These are phyloP conservation scores for Eunapius fragilis DNA, from an alignment of 37 sponge, comb jelly and placozoan genomes.

Conservation along the genomic window DNA sequence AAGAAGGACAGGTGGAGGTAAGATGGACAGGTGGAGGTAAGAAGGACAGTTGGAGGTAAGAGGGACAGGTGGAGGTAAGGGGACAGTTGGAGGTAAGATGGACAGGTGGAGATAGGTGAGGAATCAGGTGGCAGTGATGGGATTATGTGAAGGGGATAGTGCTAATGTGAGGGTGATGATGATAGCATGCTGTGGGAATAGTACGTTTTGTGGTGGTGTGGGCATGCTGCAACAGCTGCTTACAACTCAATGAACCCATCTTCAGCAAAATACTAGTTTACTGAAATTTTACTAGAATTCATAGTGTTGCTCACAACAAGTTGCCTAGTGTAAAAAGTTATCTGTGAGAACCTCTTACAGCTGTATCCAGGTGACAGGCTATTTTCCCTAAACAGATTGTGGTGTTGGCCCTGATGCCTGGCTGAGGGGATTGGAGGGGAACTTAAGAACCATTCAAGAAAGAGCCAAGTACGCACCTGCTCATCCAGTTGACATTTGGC, in stretches of 20 bases:
- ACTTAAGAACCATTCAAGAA: background rate
- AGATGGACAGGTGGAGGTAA: background rate
- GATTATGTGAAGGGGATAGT: background rate
- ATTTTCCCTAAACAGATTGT: slow-evolving; percentile 93
- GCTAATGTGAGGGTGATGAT: background rate
- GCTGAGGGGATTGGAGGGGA: slow-evolving; percentile 23
- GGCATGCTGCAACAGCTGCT: no score
- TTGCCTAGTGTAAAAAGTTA: no score
- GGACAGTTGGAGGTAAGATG: background rate
- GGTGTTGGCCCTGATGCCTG: slow-evolving; percentile 87
- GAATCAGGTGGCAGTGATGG: background rate
- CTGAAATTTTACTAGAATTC: no score
- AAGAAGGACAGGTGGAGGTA: background rate
- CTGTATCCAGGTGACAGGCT: slow-evolving; percentile 61
- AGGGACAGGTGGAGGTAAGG: background rate
- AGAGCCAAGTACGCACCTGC: slow-evolving; percentile 8
- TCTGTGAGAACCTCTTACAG: slow-evolving; percentile 23
- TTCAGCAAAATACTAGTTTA: no score
- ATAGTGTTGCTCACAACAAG: no score
- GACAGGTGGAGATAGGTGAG: background rate
- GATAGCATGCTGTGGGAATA: background rate
- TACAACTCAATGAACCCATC: no score
- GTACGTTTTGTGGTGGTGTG: background rate
- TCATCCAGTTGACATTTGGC: slow-evolving; percentile 94
- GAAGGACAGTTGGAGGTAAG: background rate